Evolutionary conservation across 1,140 invertebrate species (phyloP).

Genomic region (Diplogasteroides magnus): DNA sequence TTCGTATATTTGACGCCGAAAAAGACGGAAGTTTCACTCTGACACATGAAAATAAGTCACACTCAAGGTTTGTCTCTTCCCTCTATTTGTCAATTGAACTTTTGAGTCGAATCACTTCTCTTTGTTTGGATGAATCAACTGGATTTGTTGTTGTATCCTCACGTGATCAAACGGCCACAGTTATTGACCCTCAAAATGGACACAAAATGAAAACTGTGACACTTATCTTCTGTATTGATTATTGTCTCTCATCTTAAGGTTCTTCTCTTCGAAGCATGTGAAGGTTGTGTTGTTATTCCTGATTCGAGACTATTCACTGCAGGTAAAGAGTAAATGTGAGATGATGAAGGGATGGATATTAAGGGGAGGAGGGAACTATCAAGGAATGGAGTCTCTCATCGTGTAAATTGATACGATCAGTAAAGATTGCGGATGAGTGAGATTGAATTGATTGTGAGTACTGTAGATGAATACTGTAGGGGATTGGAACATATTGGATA

Average conservation of each 20-base stretch:
- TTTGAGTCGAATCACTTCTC: constrained; percentile 39
- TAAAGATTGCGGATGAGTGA: constrained; percentile 24
- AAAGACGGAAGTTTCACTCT: constrained; percentile 4
- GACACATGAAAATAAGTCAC: constrained; percentile 3
- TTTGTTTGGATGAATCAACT: constrained; percentile 8
- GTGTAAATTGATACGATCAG: constrained; percentile 11
- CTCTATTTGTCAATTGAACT: constrained; percentile 7
- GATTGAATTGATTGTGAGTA: background rate
- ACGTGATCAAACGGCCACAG: constrained; percentile 40
- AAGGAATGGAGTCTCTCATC: constrained; percentile 39
- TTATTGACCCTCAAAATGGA: constrained; percentile 34
- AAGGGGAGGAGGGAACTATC: constrained; percentile 40
- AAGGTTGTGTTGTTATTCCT: constrained; percentile 28
- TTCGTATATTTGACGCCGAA: constrained; percentile 13
- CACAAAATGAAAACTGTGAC: constrained; percentile 24
- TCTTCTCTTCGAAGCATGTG: constrained; percentile 45
- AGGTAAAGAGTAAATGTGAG: too few species aligned
- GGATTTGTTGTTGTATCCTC: constrained; percentile 21
- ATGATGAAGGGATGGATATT: too few species aligned
- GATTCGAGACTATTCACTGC: constrained; percentile 38
- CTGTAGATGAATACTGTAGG: constrained; percentile 11
- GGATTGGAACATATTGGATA: constrained; percentile 34
- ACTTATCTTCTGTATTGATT: background rate
- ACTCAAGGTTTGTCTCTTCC: constrained; percentile 7
- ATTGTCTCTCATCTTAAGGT: constrained; percentile 9